Percentiles rank a stretch among this genome's conserved stretches.
phyloP scores from a whole-genome alignment of 2,888 invertebrate species.

The Tetramorium bicarinatum region DNA sequence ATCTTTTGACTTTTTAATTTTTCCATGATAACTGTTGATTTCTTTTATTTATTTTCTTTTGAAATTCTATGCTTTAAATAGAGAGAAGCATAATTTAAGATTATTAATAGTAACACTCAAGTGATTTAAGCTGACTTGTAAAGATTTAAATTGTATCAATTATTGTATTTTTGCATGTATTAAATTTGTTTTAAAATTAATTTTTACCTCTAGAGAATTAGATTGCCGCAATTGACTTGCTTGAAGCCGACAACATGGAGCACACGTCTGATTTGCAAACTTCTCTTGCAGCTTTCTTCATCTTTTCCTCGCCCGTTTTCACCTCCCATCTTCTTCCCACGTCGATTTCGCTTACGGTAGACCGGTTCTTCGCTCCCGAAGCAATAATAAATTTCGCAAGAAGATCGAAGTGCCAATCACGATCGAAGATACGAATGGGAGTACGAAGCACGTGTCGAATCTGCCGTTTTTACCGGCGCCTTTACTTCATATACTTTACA shows the following conservation, averaged over 20 bases:
- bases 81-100: neutral
- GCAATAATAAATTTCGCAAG: conserved; percentile 57
- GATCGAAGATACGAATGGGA: conserved; percentile 56
- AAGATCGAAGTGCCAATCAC: conserved; percentile 58
- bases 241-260: conserved; percentile 19
- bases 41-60: neutral
- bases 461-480: conserved; percentile 56
- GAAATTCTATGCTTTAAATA: neutral
- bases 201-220: neutral
- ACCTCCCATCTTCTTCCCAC: conserved; percentile 40
- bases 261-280: conserved; percentile 33
- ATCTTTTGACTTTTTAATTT: neutral
- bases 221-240: conserved; percentile 20
- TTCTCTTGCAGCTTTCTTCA: conserved; percentile 40
- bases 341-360: conserved; percentile 33
- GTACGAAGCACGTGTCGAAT: conserved; percentile 58
- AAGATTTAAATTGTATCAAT: neutral
- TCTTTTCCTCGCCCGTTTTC: conserved; percentile 46
- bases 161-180: too few relatives aligned
- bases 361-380: conserved; percentile 48
- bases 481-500: conserved; percentile 53
- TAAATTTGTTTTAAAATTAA: neutral
- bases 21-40: neutral
- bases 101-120: neutral
- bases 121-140: neutral